Evolutionary conservation across 2,797 vertebrate genomes (phyloP), one percentile per base, ranked within the genome.

Genomic region (Ctenopoma kingsleyae): DNA sequence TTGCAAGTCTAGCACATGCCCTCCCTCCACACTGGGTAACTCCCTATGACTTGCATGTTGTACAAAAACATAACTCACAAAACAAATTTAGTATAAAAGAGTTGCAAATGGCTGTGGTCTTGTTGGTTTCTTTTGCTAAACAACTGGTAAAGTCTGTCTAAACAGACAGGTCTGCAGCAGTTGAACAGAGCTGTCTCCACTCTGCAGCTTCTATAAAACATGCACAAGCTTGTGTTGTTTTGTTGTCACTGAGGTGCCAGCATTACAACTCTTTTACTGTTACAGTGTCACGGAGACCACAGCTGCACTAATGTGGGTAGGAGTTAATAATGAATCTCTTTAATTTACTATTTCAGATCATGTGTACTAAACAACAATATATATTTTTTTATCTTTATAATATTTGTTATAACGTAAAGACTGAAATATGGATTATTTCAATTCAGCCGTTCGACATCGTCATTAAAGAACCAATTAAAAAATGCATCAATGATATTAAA

Each of bases 41-140:
- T 71, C 63, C 71, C 53, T 55, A 1, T 1, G 13, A 59, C 48
- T 73, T 67, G 60, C 32, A 71, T 60, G 57, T 46, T 44, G 58
- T 74, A 20, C 5, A 54, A 40, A 75, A 67, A 71, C 3, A 6
- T n/a, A 53, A 67, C 11, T 48, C 8, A 46, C 48, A 60, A 52
- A 74, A 71, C 40, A 50, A 41, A 60, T 36, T 46, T 32, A 30
- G 59, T 56, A 30, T 36, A 32, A 4, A 0, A n/a, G 5, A 11
- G 49, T 23, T 78, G 25, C 9, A 74, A 60, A 68, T 36, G 17
- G 19, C 36, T 74, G 55, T 48, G 60, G 50, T 52, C 4, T 61
- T 20, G 32, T 16, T 15, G 35, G 13, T 25, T 77, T 55, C 16
- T 1, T 2, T 53, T n/a, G 12, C 15, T 36, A 17, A 53, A 62